A percentile compares a stretch with the other conserved stretches of the same genome.
These are phyloP conservation scores for Athalia circularis DNA, from an alignment of 2,888 invertebrate species.

Conservation along the genomic window DNA sequence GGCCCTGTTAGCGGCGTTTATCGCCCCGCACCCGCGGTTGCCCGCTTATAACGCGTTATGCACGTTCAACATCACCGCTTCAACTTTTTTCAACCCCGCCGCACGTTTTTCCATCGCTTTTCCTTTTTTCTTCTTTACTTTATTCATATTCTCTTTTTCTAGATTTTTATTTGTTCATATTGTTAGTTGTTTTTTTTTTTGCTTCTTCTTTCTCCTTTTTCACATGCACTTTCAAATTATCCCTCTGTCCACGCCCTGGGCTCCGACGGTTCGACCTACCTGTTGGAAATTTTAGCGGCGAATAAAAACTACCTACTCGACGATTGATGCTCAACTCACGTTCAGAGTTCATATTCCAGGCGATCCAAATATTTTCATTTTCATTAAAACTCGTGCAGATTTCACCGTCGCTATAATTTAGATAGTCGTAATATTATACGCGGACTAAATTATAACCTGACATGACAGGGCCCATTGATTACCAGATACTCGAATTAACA, in stretches of 20 bases:
- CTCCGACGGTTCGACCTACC: neutral
- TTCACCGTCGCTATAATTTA: too few relatives aligned
- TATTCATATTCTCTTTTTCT: too few relatives aligned
- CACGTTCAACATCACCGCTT: slow-evolving; percentile 10
- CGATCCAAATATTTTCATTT: too few relatives aligned
- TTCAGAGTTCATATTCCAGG: too few relatives aligned
- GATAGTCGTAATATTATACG: too few relatives aligned
- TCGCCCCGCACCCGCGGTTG: slow-evolving; percentile 19
- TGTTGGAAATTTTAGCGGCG: slow-evolving; percentile 12
- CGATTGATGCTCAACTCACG: neutral
- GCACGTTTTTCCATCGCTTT: too few relatives aligned
- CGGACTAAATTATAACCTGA: too few relatives aligned
- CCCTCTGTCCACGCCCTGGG: neutral
- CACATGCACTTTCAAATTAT: neutral
- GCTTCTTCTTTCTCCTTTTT: neutral
- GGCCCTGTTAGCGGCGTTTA: slow-evolving; percentile 36
- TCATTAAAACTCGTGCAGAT: too few relatives aligned
- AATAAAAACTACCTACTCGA: slow-evolving; percentile 3
- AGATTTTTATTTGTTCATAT: too few relatives aligned
- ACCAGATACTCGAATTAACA: too few relatives aligned
- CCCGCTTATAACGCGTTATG: neutral
- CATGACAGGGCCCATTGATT: too few relatives aligned
- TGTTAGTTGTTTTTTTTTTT: neutral
- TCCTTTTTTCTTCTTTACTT: too few relatives aligned
- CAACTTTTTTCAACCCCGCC: neutral